A percentile compares a stretch with the other conserved stretches of the same genome.
These are phyloP conservation scores for Pangasianodon gigas DNA, from an alignment of 2,113 vertebrate genomes.

Conservation along the genomic window DNA sequence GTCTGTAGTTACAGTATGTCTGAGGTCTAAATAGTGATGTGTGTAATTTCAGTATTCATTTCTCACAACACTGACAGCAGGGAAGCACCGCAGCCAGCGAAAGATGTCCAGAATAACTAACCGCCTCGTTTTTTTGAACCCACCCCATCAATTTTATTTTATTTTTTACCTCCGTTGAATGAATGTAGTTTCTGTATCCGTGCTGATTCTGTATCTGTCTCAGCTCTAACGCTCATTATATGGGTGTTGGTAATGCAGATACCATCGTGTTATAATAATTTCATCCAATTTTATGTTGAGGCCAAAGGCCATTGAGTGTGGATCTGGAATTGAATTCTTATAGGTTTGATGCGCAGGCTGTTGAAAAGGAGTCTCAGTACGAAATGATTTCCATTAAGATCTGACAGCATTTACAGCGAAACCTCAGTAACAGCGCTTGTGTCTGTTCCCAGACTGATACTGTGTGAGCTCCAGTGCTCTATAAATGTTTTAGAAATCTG, in stretches of 20 bases:
- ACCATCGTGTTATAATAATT: not conserved
- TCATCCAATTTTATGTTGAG: slow-evolving; percentile 2
- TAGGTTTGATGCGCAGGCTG: not conserved
- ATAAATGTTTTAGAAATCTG: not conserved
- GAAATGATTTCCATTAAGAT: slow-evolving; percentile 12
- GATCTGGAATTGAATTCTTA: slow-evolving; percentile 12
- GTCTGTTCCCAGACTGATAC: not conserved
- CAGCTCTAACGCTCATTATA: not conserved
- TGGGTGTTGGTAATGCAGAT: not conserved
- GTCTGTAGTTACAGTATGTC: no score
- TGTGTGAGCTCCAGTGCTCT: not conserved
- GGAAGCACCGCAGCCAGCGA: no score
- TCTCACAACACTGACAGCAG: no score
- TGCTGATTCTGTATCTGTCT: not conserved
- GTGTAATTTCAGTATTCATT: not conserved
- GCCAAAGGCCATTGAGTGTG: not conserved
- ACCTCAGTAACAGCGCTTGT: not conserved
- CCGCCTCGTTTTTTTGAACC: not conserved
- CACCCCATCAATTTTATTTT: not conserved
- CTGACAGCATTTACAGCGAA: not conserved
- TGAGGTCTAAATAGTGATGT: no score
- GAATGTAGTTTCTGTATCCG: no score
- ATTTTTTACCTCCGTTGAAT: not conserved
- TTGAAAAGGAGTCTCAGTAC: not conserved
- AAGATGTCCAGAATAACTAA: not conserved